Evolutionary conservation across 2,888 invertebrate genomes (phyloP), one percentile per base, ranked within the genome.

Genomic region (Emmelina monodactyla): DNA sequence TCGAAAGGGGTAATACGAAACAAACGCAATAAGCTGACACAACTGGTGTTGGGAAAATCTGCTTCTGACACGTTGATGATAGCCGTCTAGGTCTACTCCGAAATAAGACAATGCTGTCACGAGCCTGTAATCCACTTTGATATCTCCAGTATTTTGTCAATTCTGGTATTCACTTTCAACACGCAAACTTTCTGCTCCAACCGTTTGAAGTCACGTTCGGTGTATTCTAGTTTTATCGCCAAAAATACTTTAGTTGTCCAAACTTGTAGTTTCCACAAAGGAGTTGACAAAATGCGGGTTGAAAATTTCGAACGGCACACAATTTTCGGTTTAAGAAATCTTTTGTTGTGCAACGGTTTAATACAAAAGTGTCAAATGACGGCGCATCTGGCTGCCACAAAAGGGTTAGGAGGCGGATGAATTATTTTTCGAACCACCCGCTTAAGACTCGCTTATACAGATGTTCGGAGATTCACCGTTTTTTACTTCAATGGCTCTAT

Each of bases 281-380:
- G 60, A 46, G 53, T 58, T 60, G 61, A 65, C 65, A 60, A 61
- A 68, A 78, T 79, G 73, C 78, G 78, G 79, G 78, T 66, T 53
- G 66, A 66, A 64, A 64, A 65, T 68, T 62, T 63, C 62, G 63
- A 68, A 62, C 71, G 69, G 59, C 69, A 68, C 63, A 76, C 75
- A 72, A 70, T 75, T 76, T 78, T 76, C 71, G 75, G 66, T 67
- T 71, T 68, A 76, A 76, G 76, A 72, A 66, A 68, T 66, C 71
- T 69, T 69, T 79, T 79, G 78, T 78, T 76, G 79, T 79, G 78
- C 79, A 79, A 79, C 71, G 71, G 69, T 70, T 71, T 79, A 78
- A 76, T 79, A 79, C 79, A 79, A 76, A 79, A 79, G 79, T 79
- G 79, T 79, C 78, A 73, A 79, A 79, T 79, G 79, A 79, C 79